Evolutionary conservation across 2,888 invertebrate species (phyloP).

Genomic region (Zaprionus bogoriensis): DNA sequence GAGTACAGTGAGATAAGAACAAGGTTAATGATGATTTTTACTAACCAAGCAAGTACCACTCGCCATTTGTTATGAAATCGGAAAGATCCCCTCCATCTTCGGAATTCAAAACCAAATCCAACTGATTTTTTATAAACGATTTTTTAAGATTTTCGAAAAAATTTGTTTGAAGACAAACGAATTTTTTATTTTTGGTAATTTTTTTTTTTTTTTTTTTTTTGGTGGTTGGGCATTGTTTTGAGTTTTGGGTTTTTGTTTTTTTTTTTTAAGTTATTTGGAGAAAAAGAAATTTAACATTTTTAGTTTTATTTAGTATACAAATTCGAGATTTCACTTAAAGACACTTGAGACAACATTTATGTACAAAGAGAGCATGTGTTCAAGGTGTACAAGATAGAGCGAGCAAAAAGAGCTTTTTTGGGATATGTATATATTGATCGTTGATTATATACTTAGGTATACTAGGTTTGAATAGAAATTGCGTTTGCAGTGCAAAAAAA

Average conservation of each 20-base stretch:
- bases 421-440: slow-evolving; percentile 27
- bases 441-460: slow-evolving; percentile 29
- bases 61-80: slow-evolving; percentile 99
- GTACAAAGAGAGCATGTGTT: slow-evolving; percentile 72
- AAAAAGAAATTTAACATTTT: slow-evolving; percentile 70
- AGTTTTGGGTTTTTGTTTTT: slow-evolving; percentile 49
- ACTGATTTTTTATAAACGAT: slow-evolving; percentile 84
- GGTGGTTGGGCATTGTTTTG: slow-evolving; percentile 64
- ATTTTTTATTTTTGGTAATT: slow-evolving; percentile 39
- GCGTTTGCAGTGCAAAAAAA: slow-evolving; percentile 62
- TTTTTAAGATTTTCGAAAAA: slow-evolving; percentile 51
- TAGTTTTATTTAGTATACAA: slow-evolving; percentile 50
- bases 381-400: slow-evolving; percentile 62
- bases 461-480: slow-evolving; percentile 24
- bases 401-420: slow-evolving; percentile 39
- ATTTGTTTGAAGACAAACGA: slow-evolving; percentile 47
- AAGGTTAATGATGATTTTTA: slow-evolving; percentile 73
- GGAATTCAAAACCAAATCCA: slow-evolving; percentile 97
- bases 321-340: slow-evolving; percentile 51
- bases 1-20: slow-evolving; percentile 61
- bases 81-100: slow-evolving; percentile 96
- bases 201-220: slow-evolving; percentile 42
- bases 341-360: slow-evolving; percentile 76
- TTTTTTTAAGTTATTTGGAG: slow-evolving; percentile 50
- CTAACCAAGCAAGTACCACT: slow-evolving; percentile 99